Evolutionary conservation across 2,888 invertebrate species (phyloP).

Genomic region (Hirudinaria manillensis): DNA sequence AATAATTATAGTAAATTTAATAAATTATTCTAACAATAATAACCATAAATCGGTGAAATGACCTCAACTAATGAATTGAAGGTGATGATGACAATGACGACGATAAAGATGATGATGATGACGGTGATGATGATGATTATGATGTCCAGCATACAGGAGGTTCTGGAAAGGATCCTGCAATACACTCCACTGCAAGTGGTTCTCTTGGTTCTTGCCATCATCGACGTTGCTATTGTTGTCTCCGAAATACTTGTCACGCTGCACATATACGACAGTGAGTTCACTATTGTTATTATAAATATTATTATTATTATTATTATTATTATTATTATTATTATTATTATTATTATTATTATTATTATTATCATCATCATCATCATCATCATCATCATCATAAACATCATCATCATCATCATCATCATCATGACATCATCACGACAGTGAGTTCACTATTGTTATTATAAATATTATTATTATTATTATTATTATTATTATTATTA

Average conservation of each 20-base stretch:
- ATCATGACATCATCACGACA: too few species aligned
- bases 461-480: neutral
- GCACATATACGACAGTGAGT: conserved; percentile 17
- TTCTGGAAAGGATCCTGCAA: neutral
- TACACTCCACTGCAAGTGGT: conserved; percentile 23
- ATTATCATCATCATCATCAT: too few species aligned
- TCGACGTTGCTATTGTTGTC: conserved; percentile 22
- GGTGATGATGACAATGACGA: conserved; percentile 28
- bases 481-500: too few species aligned
- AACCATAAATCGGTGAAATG: too few species aligned
- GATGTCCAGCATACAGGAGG: conserved; percentile 16
- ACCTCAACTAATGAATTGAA: too few species aligned
- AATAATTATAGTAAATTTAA: neutral
- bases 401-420: too few species aligned
- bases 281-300: too few species aligned
- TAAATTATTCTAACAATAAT: too few species aligned
- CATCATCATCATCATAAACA: too few species aligned
- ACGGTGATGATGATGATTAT: conserved; percentile 29
- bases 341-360: too few species aligned
- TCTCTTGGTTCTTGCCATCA: conserved; percentile 19
- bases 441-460: neutral
- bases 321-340: too few species aligned
- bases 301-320: too few species aligned
- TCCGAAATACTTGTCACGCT: conserved; percentile 19
- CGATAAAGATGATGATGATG: conserved; percentile 27